phyloP scores from a whole-genome alignment of 2,888 invertebrate species.

The Cataglyphis altisquamis region DNA sequence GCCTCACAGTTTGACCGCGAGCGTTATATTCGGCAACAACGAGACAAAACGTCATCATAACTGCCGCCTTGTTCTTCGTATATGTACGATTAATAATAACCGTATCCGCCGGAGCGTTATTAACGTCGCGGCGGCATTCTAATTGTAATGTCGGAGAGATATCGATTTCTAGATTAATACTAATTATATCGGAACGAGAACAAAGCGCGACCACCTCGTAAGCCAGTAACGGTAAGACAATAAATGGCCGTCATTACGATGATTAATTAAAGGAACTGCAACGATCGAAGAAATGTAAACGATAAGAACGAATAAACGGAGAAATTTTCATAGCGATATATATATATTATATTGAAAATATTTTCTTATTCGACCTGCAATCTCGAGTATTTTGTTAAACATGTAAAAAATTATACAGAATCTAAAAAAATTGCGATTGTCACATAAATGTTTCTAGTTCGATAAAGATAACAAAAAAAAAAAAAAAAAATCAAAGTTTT shows the following conservation, averaged over 20 bases:
- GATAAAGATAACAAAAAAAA: too few relatives aligned
- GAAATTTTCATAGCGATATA: neutral
- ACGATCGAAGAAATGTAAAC: constrained; percentile 49
- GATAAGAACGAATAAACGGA: neutral
- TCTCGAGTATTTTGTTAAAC: neutral
- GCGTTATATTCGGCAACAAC: constrained; percentile 54
- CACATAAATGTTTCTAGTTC: neutral
- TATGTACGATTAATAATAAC: constrained; percentile 69
- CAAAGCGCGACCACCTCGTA: constrained; percentile 54
- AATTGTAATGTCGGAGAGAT: constrained; percentile 61
- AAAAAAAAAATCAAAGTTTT: neutral
- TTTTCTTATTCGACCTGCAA: neutral
- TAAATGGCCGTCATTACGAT: constrained; percentile 55
- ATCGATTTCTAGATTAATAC: constrained; percentile 70
- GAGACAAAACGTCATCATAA: constrained; percentile 57
- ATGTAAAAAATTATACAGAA: neutral
- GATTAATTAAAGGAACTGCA: constrained; percentile 56
- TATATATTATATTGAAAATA: neutral
- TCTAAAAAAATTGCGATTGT: neutral
- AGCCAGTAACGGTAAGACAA: constrained; percentile 51
- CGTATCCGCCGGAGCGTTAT: constrained; percentile 64
- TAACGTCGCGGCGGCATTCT: constrained; percentile 69
- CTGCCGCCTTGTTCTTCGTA: constrained; percentile 69
- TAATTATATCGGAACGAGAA: constrained; percentile 62
- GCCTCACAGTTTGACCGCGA: constrained; percentile 50